Percentiles rank a stretch among this genome's conserved stretches.
Conservation (phyloP, 2,113 vertebrate genomes). For the Tilapia sparmanii region DNA sequence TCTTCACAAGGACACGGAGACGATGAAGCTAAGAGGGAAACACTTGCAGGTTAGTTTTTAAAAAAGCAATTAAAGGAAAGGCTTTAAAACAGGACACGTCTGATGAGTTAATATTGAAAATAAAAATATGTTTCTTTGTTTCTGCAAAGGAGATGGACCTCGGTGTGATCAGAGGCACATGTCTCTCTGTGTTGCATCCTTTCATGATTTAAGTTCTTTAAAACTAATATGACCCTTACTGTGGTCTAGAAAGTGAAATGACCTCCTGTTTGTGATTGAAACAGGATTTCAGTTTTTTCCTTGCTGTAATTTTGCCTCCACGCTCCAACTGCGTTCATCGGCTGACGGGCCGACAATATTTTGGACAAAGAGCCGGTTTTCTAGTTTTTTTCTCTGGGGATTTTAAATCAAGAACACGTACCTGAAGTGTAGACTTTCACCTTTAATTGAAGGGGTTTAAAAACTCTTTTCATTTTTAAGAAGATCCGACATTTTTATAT, state of each 20-base stretch:
- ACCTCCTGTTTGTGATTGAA: not conserved
- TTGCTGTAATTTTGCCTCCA: not conserved
- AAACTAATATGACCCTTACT: not conserved
- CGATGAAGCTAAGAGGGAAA: not conserved
- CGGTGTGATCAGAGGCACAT: not conserved
- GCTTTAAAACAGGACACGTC: not conserved
- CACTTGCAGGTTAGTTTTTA: not conserved
- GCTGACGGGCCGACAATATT: rapidly evolving
- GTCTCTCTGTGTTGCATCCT: not conserved
- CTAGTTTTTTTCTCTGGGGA: rapidly evolving
- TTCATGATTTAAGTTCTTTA: not conserved
- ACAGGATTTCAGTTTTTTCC: not conserved
- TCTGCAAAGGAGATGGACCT: not conserved
- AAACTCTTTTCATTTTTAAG: not conserved
- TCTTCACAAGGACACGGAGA: not conserved
- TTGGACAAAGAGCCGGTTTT: not conserved
- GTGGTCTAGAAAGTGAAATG: not conserved
- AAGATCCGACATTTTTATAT: rapidly evolving
- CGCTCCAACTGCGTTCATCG: not conserved
- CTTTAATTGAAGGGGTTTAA: not conserved
- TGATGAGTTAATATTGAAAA: not conserved
- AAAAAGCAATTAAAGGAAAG: not conserved
- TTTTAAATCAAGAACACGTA: not conserved
- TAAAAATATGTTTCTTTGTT: not conserved
- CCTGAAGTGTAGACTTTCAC: not conserved